Conservation (phyloP, 2,888 invertebrate species). For the Apoda limacodes region DNA sequence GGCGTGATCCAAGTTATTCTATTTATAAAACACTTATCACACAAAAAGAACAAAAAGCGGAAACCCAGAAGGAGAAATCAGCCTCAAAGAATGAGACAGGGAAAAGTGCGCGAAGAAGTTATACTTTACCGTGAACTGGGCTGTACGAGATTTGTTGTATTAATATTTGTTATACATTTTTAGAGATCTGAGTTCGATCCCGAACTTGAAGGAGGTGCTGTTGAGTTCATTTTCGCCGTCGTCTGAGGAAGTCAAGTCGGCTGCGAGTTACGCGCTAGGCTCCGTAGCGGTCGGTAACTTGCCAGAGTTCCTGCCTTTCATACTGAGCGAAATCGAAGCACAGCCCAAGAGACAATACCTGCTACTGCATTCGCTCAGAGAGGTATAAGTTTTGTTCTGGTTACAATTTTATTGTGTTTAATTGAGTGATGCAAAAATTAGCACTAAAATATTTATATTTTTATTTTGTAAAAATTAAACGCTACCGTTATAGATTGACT, state of each 20-base stretch:
- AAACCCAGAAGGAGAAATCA: no score
- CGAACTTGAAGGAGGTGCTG: conserved; percentile 80
- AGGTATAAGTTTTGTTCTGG: conserved; percentile 69
- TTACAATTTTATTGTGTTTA: conserved; percentile 1
- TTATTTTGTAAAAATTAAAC: no score
- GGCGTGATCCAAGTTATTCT: no score
- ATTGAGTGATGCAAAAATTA: conserved; percentile 1
- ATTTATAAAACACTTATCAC: no score
- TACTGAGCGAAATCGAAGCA: conserved; percentile 92
- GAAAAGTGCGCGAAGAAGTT: no score
- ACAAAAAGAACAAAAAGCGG: no score
- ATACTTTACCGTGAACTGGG: no score
- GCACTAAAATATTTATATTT: neutral
- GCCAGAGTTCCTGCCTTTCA: conserved; percentile 92
- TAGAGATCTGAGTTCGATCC: conserved; percentile 84
- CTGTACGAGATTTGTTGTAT: no score
- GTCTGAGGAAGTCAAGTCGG: conserved; percentile 97
- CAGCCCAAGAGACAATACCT: conserved; percentile 97
- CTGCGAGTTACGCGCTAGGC: conserved; percentile 96
- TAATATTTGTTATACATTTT: no score
- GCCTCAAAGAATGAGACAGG: no score
- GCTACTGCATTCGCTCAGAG: conserved; percentile 95
- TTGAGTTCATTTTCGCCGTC: conserved; percentile 89
- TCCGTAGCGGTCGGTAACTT: conserved; percentile 97
- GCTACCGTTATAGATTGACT: no score